A percentile compares a stretch with the other conserved stretches of the same genome.
Evolutionary conservation across 2,113 vertebrate genomes (phyloP).

Genomic region (Callithrix jacchus): DNA sequence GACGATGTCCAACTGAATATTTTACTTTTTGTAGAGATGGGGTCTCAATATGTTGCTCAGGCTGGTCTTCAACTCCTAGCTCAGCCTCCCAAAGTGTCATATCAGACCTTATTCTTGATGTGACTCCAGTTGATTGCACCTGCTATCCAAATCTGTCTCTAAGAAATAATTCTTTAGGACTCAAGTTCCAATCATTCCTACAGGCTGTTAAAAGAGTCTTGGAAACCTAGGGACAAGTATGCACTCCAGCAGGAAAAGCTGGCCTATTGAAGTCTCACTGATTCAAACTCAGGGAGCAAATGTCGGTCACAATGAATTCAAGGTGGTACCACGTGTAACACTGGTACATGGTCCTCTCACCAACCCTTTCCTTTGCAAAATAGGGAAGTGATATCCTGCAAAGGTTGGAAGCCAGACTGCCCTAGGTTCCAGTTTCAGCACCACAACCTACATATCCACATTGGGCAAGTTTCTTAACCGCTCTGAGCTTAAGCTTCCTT

Average conservation of each 20-base stretch:
- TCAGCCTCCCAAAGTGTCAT: background rate
- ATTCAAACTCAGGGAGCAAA: background rate
- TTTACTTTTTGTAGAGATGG: background rate
- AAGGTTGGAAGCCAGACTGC: background rate
- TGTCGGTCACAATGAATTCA: background rate
- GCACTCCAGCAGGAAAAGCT: background rate
- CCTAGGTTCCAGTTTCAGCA: background rate
- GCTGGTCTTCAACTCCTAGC: background rate
- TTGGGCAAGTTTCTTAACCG: background rate
- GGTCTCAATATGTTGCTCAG: background rate
- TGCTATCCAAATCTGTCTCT: background rate
- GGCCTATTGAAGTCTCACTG: background rate
- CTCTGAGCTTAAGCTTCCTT: background rate
- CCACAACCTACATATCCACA: background rate
- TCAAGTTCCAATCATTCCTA: background rate
- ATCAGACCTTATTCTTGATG: background rate
- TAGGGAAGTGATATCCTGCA: fast-evolving
- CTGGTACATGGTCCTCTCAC: background rate
- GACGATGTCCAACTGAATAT: background rate
- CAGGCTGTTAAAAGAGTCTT: background rate
- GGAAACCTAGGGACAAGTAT: background rate
- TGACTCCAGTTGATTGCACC: background rate
- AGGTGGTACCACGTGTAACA: background rate
- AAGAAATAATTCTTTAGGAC: background rate
- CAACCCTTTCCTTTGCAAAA: background rate